Conservation (phyloP, 2,113 vertebrate genomes). For the Pandion haliaetus region DNA sequence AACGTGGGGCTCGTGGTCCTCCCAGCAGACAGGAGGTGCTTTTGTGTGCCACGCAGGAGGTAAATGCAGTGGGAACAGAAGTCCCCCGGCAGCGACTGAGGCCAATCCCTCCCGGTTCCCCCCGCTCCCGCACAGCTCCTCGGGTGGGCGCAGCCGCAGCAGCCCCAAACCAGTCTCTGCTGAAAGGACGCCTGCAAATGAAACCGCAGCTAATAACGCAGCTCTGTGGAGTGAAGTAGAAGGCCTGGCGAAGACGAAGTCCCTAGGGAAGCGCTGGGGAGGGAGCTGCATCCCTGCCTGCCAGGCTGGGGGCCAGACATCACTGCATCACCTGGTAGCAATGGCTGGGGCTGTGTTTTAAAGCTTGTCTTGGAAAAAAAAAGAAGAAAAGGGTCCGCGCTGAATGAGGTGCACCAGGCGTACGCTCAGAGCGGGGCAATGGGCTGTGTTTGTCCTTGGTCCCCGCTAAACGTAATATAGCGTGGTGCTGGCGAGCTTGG, state of each 20-base stretch:
- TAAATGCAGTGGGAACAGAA: background rate
- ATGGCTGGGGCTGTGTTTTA: too few relatives aligned
- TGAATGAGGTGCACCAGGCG: background rate
- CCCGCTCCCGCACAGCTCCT: background rate
- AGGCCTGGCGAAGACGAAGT: background rate
- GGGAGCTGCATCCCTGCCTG: background rate
- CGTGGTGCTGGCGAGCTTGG: background rate
- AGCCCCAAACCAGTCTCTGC: background rate
- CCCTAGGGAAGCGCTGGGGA: background rate
- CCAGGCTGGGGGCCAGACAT: background rate
- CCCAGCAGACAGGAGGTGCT: background rate
- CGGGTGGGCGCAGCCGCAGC: background rate
- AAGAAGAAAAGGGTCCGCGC: background rate
- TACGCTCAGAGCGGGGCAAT: background rate
- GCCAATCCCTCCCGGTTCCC: background rate
- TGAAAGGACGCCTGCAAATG: background rate
- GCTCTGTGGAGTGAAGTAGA: background rate
- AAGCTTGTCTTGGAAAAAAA: too few relatives aligned
- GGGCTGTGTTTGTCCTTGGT: background rate
- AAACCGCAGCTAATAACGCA: background rate
- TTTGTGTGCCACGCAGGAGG: background rate
- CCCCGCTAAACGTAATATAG: accelerated
- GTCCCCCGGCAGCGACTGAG: background rate
- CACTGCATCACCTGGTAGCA: background rate
- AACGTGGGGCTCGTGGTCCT: background rate